These are phyloP conservation scores for Gasterosteus nipponicus DNA, from an alignment of 2,113 vertebrate species.

Conservation along the genomic window DNA sequence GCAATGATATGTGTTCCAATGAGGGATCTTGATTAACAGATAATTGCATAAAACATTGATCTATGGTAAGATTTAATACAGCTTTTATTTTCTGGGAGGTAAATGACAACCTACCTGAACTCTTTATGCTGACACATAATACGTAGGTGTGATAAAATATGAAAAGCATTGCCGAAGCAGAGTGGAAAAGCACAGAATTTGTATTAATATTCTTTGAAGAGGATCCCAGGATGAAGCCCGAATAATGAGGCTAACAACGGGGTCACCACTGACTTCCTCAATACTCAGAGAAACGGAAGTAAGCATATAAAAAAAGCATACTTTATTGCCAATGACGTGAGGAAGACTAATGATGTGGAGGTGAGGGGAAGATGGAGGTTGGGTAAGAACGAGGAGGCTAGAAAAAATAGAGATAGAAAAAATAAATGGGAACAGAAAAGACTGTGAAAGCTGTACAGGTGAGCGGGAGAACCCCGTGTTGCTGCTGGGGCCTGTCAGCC, in stretches of 20 bases:
- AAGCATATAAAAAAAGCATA: background rate
- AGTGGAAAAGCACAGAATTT: background rate
- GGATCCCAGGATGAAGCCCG: slow-evolving; percentile 1
- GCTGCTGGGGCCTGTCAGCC: slow-evolving; percentile 54
- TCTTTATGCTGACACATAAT: background rate
- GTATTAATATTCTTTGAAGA: slow-evolving; percentile 3
- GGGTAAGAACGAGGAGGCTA: background rate
- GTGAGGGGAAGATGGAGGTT: background rate
- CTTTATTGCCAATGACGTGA: slow-evolving; percentile 21
- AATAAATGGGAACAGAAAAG: slow-evolving; percentile 2
- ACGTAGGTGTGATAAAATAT: background rate
- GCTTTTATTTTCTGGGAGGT: too few relatives aligned
- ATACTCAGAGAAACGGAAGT: background rate
- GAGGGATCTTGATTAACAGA: background rate
- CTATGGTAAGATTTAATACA: too few relatives aligned
- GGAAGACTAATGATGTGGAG: slow-evolving; percentile 28
- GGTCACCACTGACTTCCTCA: slow-evolving; percentile 21
- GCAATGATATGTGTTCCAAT: background rate
- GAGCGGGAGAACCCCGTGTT: slow-evolving; percentile 4
- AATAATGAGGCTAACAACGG: slow-evolving; percentile 36
- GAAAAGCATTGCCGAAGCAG: background rate
- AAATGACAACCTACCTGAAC: too few relatives aligned
- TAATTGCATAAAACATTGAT: too few relatives aligned
- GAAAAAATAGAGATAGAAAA: slow-evolving; percentile 10
- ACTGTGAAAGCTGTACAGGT: background rate